Conservation (phyloP, 1,140 invertebrate species). For the Ooceraea biroi region DNA sequence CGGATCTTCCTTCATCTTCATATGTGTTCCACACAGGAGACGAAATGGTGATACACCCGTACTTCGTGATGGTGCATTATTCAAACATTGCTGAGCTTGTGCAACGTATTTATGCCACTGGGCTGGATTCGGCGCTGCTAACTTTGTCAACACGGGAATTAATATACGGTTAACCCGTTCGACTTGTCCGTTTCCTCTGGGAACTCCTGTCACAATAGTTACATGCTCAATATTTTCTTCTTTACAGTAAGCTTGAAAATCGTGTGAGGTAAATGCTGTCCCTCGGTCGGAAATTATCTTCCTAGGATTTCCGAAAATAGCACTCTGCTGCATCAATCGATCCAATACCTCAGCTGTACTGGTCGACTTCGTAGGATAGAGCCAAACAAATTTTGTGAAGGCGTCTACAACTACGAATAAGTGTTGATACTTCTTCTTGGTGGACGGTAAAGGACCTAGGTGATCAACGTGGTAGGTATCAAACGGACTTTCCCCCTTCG, state of each 20-base stretch:
- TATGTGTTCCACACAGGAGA: conserved; percentile 75
- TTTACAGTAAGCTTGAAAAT: no score
- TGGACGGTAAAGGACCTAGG: neutral
- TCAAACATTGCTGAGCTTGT: conserved; percentile 75
- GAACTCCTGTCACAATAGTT: conserved; percentile 56
- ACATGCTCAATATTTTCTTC: no score
- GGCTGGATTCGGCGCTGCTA: conserved; percentile 69
- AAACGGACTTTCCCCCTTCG: neutral
- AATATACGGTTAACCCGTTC: conserved; percentile 77
- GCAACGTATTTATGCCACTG: conserved; percentile 78
- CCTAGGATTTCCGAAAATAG: no score
- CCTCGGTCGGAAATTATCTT: no score
- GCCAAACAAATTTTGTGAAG: neutral
- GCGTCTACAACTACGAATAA: no score
- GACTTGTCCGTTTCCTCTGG: conserved; percentile 80
- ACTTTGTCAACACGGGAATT: conserved; percentile 75
- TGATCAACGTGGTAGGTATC: neutral
- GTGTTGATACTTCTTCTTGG: neutral
- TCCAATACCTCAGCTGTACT: no score
- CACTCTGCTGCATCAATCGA: no score
- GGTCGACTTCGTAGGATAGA: neutral
- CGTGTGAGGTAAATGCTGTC: no score
- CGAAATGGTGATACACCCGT: conserved; percentile 78
- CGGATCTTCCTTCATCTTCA: conserved; percentile 72
- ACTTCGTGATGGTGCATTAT: conserved; percentile 77